These are phyloP conservation scores for Tachina grossa DNA, from an alignment of 2,888 invertebrate genomes.

Conservation along the genomic window DNA sequence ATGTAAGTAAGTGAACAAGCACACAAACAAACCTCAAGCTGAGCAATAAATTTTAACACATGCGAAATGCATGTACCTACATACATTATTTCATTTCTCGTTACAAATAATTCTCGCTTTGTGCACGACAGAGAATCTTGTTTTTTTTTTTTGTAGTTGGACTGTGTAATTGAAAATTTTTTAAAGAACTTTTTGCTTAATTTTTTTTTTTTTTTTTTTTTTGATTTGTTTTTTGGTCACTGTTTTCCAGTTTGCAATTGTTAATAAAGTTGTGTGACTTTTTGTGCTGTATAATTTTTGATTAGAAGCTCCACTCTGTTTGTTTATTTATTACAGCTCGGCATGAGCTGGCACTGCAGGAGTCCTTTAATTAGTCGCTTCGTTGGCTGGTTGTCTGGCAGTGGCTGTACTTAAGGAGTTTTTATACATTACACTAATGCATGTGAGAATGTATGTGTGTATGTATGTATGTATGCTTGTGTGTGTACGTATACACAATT, in stretches of 20 bases:
- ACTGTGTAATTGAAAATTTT: conserved; percentile 14
- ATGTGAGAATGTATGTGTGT: background rate
- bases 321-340: conserved; percentile 67
- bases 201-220: background rate
- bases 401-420: conserved; percentile 48
- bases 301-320: conserved; percentile 56
- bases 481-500: background rate
- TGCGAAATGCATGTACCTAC: background rate
- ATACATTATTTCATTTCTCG: conserved; percentile 6
- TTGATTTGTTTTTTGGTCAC: background rate
- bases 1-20: background rate
- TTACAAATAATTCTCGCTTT: background rate
- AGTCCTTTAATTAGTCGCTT: conserved; percentile 69
- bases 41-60: conserved; percentile 35
- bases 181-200: background rate
- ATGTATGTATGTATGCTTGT: background rate
- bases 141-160: background rate
- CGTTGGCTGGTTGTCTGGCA: conserved; percentile 57
- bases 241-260: conserved; percentile 49
- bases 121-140: background rate
- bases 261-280: conserved; percentile 52
- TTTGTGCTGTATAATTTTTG: conserved; percentile 52
- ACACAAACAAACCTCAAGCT: conserved; percentile 50
- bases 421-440: conserved; percentile 6
- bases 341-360: conserved; percentile 69